These are phyloP conservation scores for Epinotia nisella DNA, from an alignment of 2,888 invertebrate genomes.

Conservation along the genomic window DNA sequence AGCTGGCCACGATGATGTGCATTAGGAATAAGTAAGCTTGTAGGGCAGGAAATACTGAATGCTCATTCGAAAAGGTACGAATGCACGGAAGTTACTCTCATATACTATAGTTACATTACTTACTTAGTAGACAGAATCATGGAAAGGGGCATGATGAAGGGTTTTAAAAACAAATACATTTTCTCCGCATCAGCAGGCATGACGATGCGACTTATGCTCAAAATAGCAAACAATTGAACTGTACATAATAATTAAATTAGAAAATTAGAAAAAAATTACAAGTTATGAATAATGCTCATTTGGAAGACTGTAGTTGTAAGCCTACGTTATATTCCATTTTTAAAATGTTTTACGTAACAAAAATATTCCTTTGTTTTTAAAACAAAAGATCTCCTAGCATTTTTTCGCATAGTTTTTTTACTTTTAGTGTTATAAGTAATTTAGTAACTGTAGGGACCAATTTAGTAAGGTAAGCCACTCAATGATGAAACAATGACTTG, in stretches of 20 bases:
- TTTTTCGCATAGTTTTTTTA: neutral
- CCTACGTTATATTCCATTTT: constrained; percentile 33
- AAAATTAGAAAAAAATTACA: neutral
- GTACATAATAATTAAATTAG: constrained; percentile 6
- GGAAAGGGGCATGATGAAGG: too few species aligned
- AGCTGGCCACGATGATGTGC: too few species aligned
- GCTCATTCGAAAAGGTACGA: too few species aligned
- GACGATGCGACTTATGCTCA: too few species aligned
- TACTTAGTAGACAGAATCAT: too few species aligned
- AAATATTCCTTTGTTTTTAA: constrained; percentile 38
- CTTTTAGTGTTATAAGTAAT: too few species aligned
- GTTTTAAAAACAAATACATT: too few species aligned
- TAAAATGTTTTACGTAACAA: constrained; percentile 5
- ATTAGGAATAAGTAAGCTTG: too few species aligned
- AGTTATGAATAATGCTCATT: constrained; percentile 34
- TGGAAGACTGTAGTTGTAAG: constrained; percentile 38
- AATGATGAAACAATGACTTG: too few species aligned
- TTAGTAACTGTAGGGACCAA: constrained; percentile 27
- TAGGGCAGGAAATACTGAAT: too few species aligned
- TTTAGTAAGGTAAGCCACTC: constrained; percentile 5
- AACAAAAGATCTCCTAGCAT: constrained; percentile 41
- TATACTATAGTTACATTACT: neutral
- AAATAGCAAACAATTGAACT: neutral
- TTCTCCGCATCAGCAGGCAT: too few species aligned
- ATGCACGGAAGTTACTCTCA: neutral